Base-by-base conservation (phyloP, 2,888 invertebrate species). In the Epinotia bilunana region DNA sequence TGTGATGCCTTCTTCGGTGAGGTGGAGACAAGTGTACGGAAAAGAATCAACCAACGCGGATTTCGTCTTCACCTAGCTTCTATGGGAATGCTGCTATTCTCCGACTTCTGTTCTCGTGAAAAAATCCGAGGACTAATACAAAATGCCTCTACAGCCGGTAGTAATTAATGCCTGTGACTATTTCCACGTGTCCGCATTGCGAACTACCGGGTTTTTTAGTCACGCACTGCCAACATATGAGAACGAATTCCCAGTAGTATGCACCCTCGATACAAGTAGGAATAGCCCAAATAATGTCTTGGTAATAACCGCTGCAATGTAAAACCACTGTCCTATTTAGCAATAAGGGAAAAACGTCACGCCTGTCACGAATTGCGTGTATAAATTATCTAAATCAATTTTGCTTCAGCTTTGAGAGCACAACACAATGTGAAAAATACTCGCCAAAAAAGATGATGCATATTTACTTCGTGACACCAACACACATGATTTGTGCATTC, bases 401-500 rank as follows among this genome's bases (percentile, higher is more conserved):
- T 28, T 33, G 11, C 33, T 28, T 65, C 16, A 33, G n/a, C 46
- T 16, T 16, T 49, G 62, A 62, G 28, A 60, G 39, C n/a, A 53
- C 28, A 53, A 65, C 63, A 43, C n/a, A 20, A 46, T 33, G 60
- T 61, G n/a, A 61, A n/a, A 11, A 46, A 46, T 23, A 4, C 28
- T 53, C 11, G 28, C 28, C 53, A 28, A 65, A n/a, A 11, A 65
- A 49, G 53, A n/a, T 3, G n/a, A 53, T 53, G 53, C 16, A 49
- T 16, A 49, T 53, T n/a, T 65, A 28, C 28, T 64, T 18, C n/a
- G 20, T 53, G 53, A 65, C 53, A 49, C 46, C 49, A 53, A 53
- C 65, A 65, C 65, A 53, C 16, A 64, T 28, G 23, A 53, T 65
- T 28, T 65, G 53, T 65, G 65, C 65, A 23, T 43, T 53, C 23